Conservation (phyloP, 2,888 invertebrate species). For the Xestobium rufovillosum region DNA sequence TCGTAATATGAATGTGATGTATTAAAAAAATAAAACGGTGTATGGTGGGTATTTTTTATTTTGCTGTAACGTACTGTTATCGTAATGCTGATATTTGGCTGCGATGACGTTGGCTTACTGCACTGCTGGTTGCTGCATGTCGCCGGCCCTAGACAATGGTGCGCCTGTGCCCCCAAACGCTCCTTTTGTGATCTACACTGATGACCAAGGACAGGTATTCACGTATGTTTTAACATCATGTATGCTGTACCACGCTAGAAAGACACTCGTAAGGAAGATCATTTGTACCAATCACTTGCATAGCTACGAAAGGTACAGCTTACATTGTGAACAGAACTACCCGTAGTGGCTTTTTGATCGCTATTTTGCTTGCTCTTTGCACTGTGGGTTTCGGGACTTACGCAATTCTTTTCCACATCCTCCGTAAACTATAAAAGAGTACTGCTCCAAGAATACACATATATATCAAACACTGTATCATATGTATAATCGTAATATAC, state of each 20-base stretch:
- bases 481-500: too few relatives aligned
- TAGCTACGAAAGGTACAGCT: too few relatives aligned
- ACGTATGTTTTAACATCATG: conserved; percentile 41
- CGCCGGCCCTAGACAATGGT: conserved; percentile 52
- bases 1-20: conserved; percentile 8
- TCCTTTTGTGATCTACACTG: conserved; percentile 92
- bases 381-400: too few relatives aligned
- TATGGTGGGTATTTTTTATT: conserved; percentile 42
- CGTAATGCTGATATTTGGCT: conserved; percentile 44
- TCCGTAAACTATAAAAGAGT: too few relatives aligned
- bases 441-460: too few relatives aligned
- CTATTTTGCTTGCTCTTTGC: too few relatives aligned
- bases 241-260: conserved; percentile 39
- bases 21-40: conserved; percentile 28
- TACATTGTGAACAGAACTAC: too few relatives aligned
- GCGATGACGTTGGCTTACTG: conserved; percentile 44
- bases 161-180: conserved; percentile 78
- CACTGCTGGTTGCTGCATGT: conserved; percentile 51
- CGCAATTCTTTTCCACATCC: too few relatives aligned
- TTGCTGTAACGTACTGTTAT: conserved; percentile 43
- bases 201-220: conserved; percentile 92
- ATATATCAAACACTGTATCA: too few relatives aligned
- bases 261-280: conserved; percentile 13
- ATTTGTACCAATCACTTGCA: too few relatives aligned
- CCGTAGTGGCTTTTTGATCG: too few relatives aligned